Conservation (phyloP, 2,888 invertebrate genomes). For the Platycheirus albimanus region DNA sequence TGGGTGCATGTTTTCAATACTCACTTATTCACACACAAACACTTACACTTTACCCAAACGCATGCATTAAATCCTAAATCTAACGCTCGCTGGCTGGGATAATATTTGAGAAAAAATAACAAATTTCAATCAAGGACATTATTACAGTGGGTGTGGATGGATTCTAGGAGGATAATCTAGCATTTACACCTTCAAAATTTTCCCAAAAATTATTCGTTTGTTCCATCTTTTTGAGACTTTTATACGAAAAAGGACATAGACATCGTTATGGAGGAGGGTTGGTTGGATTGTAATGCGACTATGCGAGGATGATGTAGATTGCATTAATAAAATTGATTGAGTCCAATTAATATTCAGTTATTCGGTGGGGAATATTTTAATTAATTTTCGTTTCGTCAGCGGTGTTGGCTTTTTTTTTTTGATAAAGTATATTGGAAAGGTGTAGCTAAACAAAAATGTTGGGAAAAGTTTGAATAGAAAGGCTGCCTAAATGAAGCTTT, state of each 20-base stretch:
- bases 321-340: conserved; percentile 81
- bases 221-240: conserved; percentile 10
- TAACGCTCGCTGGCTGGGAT: conserved; percentile 25
- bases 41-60: neutral
- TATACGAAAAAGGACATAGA: neutral
- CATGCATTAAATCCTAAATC: conserved; percentile 18
- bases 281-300: no score
- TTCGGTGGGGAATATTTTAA: conserved; percentile 80
- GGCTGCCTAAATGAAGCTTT: no score
- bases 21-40: conserved; percentile 4
- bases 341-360: conserved; percentile 83
- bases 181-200: conserved; percentile 48
- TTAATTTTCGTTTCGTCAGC: conserved; percentile 82
- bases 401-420: conserved; percentile 64
- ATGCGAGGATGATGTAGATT: conserved; percentile 8
- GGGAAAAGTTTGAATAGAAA: neutral
- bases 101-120: conserved; percentile 65
- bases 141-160: conserved; percentile 8
- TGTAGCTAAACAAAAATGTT: neutral
- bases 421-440: no score
- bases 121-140: conserved; percentile 59
- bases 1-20: conserved; percentile 54
- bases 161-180: conserved; percentile 24
- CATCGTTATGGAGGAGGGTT: no score
- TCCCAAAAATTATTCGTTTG: neutral